Base-by-base conservation (phyloP, 2,888 invertebrate genomes). In the Notodonta dromedarius region DNA sequence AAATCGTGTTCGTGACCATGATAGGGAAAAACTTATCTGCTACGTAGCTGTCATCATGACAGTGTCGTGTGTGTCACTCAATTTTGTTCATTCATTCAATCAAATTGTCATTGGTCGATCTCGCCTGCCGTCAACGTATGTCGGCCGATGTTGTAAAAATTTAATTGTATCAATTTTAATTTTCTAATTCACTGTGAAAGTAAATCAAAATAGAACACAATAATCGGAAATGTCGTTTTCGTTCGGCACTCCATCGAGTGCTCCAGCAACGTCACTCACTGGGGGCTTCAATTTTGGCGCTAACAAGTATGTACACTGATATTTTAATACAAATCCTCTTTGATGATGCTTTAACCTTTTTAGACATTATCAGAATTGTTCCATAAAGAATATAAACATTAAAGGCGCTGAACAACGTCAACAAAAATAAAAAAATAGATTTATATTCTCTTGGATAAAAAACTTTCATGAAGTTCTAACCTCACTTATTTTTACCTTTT, bases 261-360 rank as follows among this genome's bases (percentile, higher is more conserved):
- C 94, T 56, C 93, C 93, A 35, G 92, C 93, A n/a, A 84, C 87
- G 35, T 79, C 88, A 2, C 84, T 91, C 35, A 65, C 85, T 5
- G 82, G 84, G 42, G 90, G 94, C 14, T 94, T 94, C 63, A 90
- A 84, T 79, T 94, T 94, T 80, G 93, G 91, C 67, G 90, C 88
- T 69, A 89, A 86, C 77, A 94, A 93, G 93, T 94, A 83, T 86
- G 86, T 84, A 53, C 24, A 58, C 7, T 46, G 14, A 46, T 40
- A 60, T 65, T 66, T 58, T 51, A 46, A 42, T 14, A 46, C 32
- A 48, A 40, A 72, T 67, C 64, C 66, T 67, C 50, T 14, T 59
- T 61, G 56, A 0, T 14, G 14, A 44, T 52, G 14, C 9, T 50
- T 6, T 14, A 16, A 16, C 14, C 50, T 50, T 16, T 50, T 16